Percentiles rank a stretch among this genome's conserved stretches.
phyloP scores from a whole-genome alignment of 2,888 invertebrate genomes.

The Romanomermis culicivorax region DNA sequence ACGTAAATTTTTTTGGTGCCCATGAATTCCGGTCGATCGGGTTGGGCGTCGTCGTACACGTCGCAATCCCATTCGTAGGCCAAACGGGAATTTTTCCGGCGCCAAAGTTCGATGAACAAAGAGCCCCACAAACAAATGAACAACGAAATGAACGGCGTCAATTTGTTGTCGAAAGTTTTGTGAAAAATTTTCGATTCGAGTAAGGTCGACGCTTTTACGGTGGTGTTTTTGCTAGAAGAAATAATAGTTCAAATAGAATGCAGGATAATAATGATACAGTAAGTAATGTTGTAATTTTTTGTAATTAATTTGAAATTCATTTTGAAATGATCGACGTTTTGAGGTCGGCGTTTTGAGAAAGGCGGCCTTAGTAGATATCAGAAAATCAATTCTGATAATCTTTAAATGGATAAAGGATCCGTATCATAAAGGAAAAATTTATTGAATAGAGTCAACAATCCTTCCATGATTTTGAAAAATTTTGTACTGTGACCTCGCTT shows the following conservation, averaged over 20 bases:
- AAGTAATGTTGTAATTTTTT: not conserved
- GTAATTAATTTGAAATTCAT: not conserved
- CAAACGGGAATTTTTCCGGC: conserved; percentile 28
- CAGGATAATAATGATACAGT: no score
- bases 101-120: conserved; percentile 32
- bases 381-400: no score
- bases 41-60: conserved; percentile 31
- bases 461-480: no score
- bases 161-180: conserved; percentile 32
- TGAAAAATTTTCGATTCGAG: conserved; percentile 10
- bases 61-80: conserved; percentile 35
- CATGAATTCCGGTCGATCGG: conserved; percentile 31
- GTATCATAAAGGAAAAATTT: no score
- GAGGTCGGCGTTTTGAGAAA: no score
- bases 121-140: conserved; percentile 35
- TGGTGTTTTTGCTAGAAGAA: no score
- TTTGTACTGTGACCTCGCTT: no score
- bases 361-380: no score
- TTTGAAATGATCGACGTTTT: not conserved
- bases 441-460: no score
- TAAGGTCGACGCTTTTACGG: no score
- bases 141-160: conserved; percentile 33
- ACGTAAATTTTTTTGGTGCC: conserved; percentile 14
- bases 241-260: no score
- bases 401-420: no score